A percentile compares a stretch with the other conserved stretches of the same genome.
These are phyloP conservation scores for Hylyphantes graminicola DNA, from an alignment of 1,140 invertebrate species.

Conservation along the genomic window DNA sequence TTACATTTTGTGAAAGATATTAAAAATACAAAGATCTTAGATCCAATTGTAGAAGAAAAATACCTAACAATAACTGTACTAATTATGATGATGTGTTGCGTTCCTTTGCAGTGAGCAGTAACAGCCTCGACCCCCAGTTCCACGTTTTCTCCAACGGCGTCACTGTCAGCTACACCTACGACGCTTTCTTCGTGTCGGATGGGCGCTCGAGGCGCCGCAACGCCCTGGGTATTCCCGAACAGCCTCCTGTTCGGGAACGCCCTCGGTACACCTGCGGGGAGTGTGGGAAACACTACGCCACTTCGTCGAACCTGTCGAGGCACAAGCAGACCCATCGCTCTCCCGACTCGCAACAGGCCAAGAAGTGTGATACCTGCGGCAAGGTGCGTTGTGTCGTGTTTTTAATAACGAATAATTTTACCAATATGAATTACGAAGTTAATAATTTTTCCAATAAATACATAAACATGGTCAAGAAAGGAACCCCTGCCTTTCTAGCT, in stretches of 20 bases:
- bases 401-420: too few species aligned
- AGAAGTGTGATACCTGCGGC: slow-evolving; percentile 90
- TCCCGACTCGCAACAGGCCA: slow-evolving; percentile 90
- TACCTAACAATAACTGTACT: too few species aligned
- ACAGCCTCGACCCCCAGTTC: slow-evolving; percentile 32
- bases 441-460: too few species aligned
- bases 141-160: slow-evolving; percentile 62
- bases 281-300: slow-evolving; percentile 96
- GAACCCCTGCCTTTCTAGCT: too few species aligned
- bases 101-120: slow-evolving; percentile 23
- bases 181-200: slow-evolving; percentile 93
- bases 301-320: slow-evolving; percentile 92
- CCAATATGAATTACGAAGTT: too few species aligned
- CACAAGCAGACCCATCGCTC: slow-evolving; percentile 97
- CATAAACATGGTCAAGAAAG: too few species aligned
- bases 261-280: slow-evolving; percentile 93
- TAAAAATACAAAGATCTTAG: too few species aligned
- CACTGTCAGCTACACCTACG: slow-evolving; percentile 92
- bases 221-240: slow-evolving; percentile 34
- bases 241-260: slow-evolving; percentile 68
- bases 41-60: too few species aligned
- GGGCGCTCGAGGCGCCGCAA: slow-evolving; percentile 81
- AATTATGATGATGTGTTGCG: neutral
- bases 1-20: too few species aligned
- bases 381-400: slow-evolving; percentile 71